These are phyloP conservation scores for Lasioglossum morio DNA, from an alignment of 2,888 invertebrate genomes.

Conservation along the genomic window DNA sequence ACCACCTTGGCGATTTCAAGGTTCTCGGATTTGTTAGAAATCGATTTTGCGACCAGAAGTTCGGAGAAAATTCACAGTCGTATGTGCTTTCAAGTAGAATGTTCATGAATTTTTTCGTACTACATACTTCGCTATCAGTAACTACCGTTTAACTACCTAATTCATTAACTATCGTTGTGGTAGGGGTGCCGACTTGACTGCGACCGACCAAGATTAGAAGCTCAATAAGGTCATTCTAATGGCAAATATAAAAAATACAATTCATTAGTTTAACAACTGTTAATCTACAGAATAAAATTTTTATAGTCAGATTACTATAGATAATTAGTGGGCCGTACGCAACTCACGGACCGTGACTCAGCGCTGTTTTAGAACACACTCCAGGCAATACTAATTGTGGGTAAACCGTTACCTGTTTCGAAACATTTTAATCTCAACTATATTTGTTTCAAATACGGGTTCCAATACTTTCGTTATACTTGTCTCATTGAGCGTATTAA, in stretches of 20 bases:
- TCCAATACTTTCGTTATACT: background rate
- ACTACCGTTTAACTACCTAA: no score
- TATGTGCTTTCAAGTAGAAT: no score
- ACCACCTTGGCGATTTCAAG: no score
- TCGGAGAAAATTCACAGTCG: no score
- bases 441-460: background rate
- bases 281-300: background rate
- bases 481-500: background rate
- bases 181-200: no score
- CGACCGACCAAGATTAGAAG: background rate
- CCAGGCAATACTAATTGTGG: background rate
- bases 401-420: background rate
- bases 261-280: background rate
- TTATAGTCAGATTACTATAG: background rate
- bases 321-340: constrained; percentile 6
- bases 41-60: no score
- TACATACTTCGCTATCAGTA: no score
- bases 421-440: background rate
- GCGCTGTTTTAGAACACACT: background rate
- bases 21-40: no score
- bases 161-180: no score
- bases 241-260: background rate
- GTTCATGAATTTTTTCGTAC: no score
- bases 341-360: background rate
- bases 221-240: background rate